Evolutionary conservation across 2,888 invertebrate species (phyloP), one percentile per base, ranked within the genome.

Genomic region (Thecocarcelia acutangulata): DNA sequence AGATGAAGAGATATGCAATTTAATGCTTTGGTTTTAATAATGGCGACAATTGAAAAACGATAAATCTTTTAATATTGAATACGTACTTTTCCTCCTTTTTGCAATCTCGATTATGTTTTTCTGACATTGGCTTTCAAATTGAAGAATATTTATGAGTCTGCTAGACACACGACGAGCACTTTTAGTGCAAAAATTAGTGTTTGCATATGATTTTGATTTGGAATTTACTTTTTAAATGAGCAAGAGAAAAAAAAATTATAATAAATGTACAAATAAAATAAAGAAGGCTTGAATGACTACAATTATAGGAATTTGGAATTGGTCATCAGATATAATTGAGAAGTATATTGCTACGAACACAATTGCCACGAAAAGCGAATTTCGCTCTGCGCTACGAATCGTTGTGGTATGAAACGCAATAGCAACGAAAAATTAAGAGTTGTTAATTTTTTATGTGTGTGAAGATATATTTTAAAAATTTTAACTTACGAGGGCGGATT

Each of bases 31-130:
- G 58, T 69, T 78, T 66, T 68, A 79, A 75, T 85, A 85, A 85
- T 86, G 86, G 87, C 87, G 87, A 88, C 87, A 88, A 88, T 88
- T 88, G 87, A 88, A 88, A 87, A 87, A 87, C 87, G 85, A 88
- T 88, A 88, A 88, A 88, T 88, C 88, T 88, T 87, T 84, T 85
- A 86, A 87, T 87, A 86, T 88, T 86, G 87, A 76, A 81, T 15
- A 68, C 13, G 63, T 40, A 58, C 12, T 52, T 69, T 40, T 54
- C 6, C 13, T 48, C 12, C 15, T 61, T 37, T 46, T 17, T 46
- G 21, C 59, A 52, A 79, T 63, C 78, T 44, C 72, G 72, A 66
- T 66, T 59, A 73, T 59, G 58, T 70, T 52, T 58, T 64, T 64
- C 61, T 66, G 63, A 44, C 72, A 72, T 68, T 74, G 56, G 63